A percentile compares a stretch with the other conserved stretches of the same genome.
phyloP scores from a whole-genome alignment of 1,140 invertebrate genomes.

The Brachionus manjavacas region DNA sequence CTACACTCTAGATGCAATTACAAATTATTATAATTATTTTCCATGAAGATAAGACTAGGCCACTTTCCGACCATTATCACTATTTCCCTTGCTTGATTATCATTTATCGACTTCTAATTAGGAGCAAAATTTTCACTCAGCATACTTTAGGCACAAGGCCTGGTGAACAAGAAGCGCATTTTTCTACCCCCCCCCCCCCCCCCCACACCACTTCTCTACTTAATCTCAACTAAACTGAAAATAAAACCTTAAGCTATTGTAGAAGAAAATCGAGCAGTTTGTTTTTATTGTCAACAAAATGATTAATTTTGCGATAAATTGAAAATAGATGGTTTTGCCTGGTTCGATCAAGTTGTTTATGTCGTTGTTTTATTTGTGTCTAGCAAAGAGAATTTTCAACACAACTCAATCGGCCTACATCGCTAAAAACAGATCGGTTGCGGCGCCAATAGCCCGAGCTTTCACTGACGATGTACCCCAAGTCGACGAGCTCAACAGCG shows the following conservation, averaged over 20 bases:
- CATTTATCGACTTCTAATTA: not conserved
- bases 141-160: not conserved
- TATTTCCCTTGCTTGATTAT: not conserved
- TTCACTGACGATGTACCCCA: not conserved
- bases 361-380: not conserved
- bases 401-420: not conserved
- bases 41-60: not conserved
- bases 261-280: not conserved
- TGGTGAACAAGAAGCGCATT: too few relatives aligned
- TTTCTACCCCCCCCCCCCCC: too few relatives aligned
- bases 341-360: slow-evolving; percentile 19
- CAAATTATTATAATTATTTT: slow-evolving; percentile 33
- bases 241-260: not conserved
- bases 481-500: slow-evolving; percentile 29
- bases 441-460: not conserved
- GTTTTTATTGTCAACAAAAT: not conserved
- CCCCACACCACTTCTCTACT: too few relatives aligned
- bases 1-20: not conserved
- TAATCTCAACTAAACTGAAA: not conserved
- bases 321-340: slow-evolving; percentile 24
- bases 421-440: not conserved
- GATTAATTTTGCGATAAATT: slow-evolving; percentile 17
- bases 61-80: not conserved
- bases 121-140: not conserved
- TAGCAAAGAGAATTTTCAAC: not conserved